A percentile compares a stretch with the other conserved stretches of the same genome.
Evolutionary conservation across 2,113 vertebrate genomes (phyloP).

Genomic region (Clarias gariepinus): DNA sequence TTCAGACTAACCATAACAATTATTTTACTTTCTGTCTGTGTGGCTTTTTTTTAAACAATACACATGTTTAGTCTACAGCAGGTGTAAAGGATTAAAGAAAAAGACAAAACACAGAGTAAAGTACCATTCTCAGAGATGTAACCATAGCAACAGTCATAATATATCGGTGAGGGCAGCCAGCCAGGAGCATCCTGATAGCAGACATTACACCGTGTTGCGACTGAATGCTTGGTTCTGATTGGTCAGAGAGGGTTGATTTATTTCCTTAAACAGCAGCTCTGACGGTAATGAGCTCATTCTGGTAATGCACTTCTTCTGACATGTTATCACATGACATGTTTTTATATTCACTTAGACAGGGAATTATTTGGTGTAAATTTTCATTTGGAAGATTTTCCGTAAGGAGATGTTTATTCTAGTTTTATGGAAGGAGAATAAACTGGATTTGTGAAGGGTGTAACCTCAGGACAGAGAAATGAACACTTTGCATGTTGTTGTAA

Average conservation of each 20-base stretch:
- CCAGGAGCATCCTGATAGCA: background rate
- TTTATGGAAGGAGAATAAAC: background rate
- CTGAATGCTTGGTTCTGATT: background rate
- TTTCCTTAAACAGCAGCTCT: background rate
- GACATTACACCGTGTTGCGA: background rate
- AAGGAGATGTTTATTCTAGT: background rate
- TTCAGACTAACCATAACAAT: background rate
- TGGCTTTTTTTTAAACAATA: background rate
- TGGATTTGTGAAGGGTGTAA: background rate
- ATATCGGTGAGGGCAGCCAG: background rate
- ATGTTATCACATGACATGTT: no score
- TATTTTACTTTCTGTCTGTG: background rate
- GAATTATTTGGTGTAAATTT: background rate
- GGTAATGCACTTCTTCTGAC: background rate
- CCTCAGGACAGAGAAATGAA: background rate
- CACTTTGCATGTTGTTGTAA: no score
- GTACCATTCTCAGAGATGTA: background rate
- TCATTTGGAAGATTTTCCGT: background rate
- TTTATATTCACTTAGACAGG: background rate
- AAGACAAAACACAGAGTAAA: background rate
- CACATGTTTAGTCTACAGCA: background rate
- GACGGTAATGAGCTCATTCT: background rate
- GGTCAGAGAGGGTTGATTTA: background rate
- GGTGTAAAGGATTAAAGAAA: background rate
- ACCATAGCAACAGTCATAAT: background rate